Evolutionary conservation across 2,113 vertebrate species (phyloP), one percentile per base, ranked within the genome.

Genomic region (Chauna torquata): DNA sequence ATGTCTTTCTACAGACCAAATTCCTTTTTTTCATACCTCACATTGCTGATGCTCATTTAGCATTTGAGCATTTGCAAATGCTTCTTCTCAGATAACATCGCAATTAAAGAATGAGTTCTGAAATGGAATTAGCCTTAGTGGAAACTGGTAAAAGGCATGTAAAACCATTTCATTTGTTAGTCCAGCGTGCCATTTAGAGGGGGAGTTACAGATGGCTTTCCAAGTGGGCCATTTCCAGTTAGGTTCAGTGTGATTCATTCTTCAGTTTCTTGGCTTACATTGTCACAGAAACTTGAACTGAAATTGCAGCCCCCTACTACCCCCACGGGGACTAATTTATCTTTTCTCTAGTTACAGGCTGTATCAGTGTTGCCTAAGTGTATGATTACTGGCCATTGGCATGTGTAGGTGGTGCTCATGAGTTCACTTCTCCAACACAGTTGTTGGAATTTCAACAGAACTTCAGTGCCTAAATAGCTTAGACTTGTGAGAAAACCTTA

Each of bases 51-150:
- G 54, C 74, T 96, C 57, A 88, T 86, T 95, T 91, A 64, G 90
- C 40, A n/a, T n/a, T 92, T 96, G 65, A n/a, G 95, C 95, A 49
- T 97, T 94, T 95, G 89, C 91, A 97, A 97, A 82, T 27, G 45
- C 89, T 81, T 88, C 88, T 91, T 95, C 85, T 93, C 62, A 75
- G 91, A 96, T 95, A 97, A 80, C 75, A 94, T 97, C 88, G 86
- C 95, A 98, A 84, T 98, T 98, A 97, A 97, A 97, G 88, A 96
- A 95, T 92, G 77, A 92, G 75, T 95, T 97, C 86, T 94, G 86
- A 95, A 97, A 93, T 90, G 30, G 52, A 96, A 82, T 87, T 74
- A 59, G 90, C 91, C 83, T 90, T 96, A 90, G 92, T 96, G 91
- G 91, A 90, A 94, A 83, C 66, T 80, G 83, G 82, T 86, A 83